Conservation (phyloP, 2,797 vertebrate species). For the Menidia menidia region DNA sequence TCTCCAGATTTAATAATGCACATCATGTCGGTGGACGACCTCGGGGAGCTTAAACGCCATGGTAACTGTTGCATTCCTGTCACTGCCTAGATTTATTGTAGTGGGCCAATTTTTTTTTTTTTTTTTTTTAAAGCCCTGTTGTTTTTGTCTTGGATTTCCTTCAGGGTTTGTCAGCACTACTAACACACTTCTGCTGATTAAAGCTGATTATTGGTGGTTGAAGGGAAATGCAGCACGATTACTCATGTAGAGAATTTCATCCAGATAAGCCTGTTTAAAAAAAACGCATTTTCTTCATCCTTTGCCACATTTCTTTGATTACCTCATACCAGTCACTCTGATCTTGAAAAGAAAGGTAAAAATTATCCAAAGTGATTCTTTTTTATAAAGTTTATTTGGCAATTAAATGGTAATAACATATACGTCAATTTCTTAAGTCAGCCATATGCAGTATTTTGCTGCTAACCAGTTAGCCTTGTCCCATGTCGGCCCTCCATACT, state of each 20-base stretch:
- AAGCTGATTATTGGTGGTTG: conserved; percentile 1
- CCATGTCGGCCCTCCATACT: too few relatives aligned
- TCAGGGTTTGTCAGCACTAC: neutral
- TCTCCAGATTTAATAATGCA: conserved; percentile 18
- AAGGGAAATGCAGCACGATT: neutral
- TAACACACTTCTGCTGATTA: neutral
- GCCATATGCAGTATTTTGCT: too few relatives aligned
- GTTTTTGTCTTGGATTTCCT: conserved; percentile 8
- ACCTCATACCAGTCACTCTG: neutral
- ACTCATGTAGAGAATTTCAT: neutral
- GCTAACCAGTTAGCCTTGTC: too few relatives aligned
- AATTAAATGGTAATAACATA: too few relatives aligned
- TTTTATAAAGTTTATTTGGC: neutral
- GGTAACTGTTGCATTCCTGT: conserved; percentile 32
- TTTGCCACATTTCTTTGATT: neutral
- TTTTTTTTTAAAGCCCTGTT: neutral
- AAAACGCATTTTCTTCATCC: neutral
- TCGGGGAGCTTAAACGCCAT: conserved; percentile 12
- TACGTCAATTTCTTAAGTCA: too few relatives aligned
- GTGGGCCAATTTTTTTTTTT: neutral
- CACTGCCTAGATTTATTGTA: conserved; percentile 17
- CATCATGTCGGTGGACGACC: conserved; percentile 28
- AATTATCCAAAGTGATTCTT: neutral
- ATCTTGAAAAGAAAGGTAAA: neutral
- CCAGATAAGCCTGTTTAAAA: neutral